A percentile compares a stretch with the other conserved stretches of the same genome.
phyloP scores from a whole-genome alignment of 2,888 invertebrate species.

The Beris morrisii region DNA sequence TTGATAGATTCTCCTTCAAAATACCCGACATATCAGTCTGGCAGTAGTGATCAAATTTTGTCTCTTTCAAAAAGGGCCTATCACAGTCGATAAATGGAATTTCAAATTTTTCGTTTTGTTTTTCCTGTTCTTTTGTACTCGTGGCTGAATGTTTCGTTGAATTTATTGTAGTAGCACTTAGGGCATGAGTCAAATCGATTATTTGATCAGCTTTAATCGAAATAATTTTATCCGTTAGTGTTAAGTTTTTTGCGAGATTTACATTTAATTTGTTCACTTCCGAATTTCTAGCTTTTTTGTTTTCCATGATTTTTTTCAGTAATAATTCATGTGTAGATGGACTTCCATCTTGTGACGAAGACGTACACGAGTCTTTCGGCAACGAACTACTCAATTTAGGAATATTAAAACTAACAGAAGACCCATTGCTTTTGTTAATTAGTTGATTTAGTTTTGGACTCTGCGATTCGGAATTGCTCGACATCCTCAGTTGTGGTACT shows the following conservation, averaged over 20 bases:
- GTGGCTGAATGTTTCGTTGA: slow-evolving; percentile 33
- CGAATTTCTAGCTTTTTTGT: slow-evolving; percentile 17
- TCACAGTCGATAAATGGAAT: slow-evolving; percentile 54
- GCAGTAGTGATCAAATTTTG: slow-evolving; percentile 42
- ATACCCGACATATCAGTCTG: slow-evolving; percentile 45
- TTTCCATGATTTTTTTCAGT: slow-evolving; percentile 38
- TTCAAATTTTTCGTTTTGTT: slow-evolving; percentile 44
- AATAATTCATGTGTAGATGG: slow-evolving; percentile 37
- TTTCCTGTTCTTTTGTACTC: slow-evolving; percentile 13
- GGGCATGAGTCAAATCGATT: slow-evolving; percentile 57
- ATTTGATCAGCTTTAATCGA: slow-evolving; percentile 41
- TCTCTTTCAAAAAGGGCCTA: slow-evolving; percentile 31
- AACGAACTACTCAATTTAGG: slow-evolving; percentile 31
- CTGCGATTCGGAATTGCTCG: slow-evolving; percentile 11
- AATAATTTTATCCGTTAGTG: not conserved
- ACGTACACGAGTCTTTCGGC: not conserved
- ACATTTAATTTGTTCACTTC: slow-evolving; percentile 9
- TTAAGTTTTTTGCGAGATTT: slow-evolving; percentile 8
- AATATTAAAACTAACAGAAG: slow-evolving; percentile 12
- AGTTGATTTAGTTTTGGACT: slow-evolving; percentile 24
- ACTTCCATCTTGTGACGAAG: slow-evolving; percentile 32
- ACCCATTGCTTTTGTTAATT: not conserved
- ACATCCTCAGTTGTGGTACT: slow-evolving; percentile 30
- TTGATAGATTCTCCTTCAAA: slow-evolving; percentile 35
- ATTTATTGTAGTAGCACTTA: slow-evolving; percentile 45